phyloP scores from a whole-genome alignment of 2,113 vertebrate species.

The Burhinus bistriatus region DNA sequence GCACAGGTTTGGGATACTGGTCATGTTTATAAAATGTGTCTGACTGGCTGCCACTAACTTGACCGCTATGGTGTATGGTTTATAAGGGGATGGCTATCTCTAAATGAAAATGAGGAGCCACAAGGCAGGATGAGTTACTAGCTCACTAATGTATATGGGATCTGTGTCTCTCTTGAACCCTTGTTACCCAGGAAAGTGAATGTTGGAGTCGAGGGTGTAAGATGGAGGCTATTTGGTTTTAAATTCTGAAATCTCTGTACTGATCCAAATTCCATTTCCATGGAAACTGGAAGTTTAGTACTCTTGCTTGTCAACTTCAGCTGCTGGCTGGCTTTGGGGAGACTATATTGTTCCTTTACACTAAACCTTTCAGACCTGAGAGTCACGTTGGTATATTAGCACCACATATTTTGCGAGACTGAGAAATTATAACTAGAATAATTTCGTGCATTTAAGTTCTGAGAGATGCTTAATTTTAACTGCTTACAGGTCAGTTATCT shows the following conservation, averaged over 20 bases:
- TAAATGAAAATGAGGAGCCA: background rate
- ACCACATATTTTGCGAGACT: background rate
- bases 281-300: slow-evolving; percentile 16
- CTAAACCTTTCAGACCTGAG: background rate
- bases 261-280: slow-evolving; percentile 22
- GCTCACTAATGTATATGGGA: background rate
- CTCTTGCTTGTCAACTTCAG: background rate
- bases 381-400: background rate
- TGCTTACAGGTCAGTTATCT: background rate
- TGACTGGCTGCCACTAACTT: background rate
- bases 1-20: background rate
- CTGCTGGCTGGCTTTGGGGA: background rate
- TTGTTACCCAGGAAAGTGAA: background rate
- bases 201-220: background rate
- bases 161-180: background rate
- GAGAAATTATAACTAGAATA: background rate
- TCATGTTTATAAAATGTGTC: background rate
- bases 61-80: background rate
- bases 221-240: background rate
- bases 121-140: background rate
- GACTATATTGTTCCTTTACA: background rate
- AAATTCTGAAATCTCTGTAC: background rate
- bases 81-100: background rate
- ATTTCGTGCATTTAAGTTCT: background rate
- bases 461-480: background rate